Conservation (phyloP, 1,140 invertebrate genomes). For the Liolophura sinensis region DNA sequence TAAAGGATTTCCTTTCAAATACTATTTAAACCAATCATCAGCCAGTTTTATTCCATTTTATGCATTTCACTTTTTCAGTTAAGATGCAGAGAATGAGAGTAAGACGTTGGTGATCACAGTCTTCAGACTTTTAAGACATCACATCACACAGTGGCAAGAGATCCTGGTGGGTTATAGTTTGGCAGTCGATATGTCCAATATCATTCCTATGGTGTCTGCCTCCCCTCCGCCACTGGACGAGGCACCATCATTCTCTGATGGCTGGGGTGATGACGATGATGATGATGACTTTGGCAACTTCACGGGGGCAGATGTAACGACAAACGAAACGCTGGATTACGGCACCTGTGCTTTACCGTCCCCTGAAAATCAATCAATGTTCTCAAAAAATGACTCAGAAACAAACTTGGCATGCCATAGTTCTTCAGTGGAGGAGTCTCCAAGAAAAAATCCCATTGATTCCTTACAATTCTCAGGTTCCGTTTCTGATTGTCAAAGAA, state of each 20-base stretch:
- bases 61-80: too few species aligned
- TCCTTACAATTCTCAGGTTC: not conserved
- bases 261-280: constrained; percentile 33
- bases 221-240: constrained; percentile 45
- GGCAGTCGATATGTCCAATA: constrained; percentile 31
- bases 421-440: not conserved
- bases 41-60: too few species aligned
- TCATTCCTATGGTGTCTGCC: constrained; percentile 46
- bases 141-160: too few species aligned
- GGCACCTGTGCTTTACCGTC: constrained; percentile 5
- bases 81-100: too few species aligned
- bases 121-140: too few species aligned
- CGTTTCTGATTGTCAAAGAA: not conserved
- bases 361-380: not conserved
- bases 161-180: too few species aligned
- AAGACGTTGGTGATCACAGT: too few species aligned
- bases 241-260: constrained; percentile 11
- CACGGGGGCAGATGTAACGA: constrained; percentile 25
- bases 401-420: not conserved
- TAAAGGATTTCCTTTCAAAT: too few species aligned
- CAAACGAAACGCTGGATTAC: not conserved
- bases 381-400: not conserved
- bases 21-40: too few species aligned
- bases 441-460: not conserved
- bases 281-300: constrained; percentile 49